Evolutionary conservation across 2,113 vertebrate genomes (phyloP).

Genomic region (Ceyx melanurus): DNA sequence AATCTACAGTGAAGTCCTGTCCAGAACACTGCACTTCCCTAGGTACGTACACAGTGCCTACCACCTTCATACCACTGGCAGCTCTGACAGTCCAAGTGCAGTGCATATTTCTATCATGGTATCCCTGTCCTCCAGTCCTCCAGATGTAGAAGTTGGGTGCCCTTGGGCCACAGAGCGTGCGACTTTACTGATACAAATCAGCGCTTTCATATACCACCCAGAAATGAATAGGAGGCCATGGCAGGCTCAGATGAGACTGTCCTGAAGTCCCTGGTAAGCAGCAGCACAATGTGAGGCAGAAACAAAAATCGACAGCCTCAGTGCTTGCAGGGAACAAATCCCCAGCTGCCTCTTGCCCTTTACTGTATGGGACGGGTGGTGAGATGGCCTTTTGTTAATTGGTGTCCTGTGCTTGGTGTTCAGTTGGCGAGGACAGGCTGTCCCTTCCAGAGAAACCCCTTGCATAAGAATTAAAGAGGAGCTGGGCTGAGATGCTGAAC

Average conservation of each 20-base stretch:
- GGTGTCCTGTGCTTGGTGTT: neutral
- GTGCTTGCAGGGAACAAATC: neutral
- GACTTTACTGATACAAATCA: neutral
- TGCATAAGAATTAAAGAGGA: constrained; percentile 70
- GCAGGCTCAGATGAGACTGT: neutral
- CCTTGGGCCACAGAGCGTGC: accelerated
- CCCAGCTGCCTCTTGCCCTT: neutral
- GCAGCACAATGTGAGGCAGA: neutral
- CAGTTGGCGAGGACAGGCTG: constrained; percentile 47
- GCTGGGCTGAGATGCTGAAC: constrained; percentile 56
- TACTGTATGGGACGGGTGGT: neutral
- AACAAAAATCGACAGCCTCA: neutral
- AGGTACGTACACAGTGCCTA: neutral
- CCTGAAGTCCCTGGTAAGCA: neutral
- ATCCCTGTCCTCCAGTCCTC: neutral
- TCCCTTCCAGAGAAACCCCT: constrained; percentile 59
- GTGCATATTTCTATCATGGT: neutral
- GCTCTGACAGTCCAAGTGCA: neutral
- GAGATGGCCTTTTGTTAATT: constrained; percentile 62
- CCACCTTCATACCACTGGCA: neutral
- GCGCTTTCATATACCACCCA: neutral
- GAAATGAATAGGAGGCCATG: neutral
- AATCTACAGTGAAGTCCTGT: neutral
- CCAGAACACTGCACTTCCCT: neutral
- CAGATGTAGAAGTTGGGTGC: neutral